Conservation (phyloP, 2,888 invertebrate genomes). For the Hyles lineata region DNA sequence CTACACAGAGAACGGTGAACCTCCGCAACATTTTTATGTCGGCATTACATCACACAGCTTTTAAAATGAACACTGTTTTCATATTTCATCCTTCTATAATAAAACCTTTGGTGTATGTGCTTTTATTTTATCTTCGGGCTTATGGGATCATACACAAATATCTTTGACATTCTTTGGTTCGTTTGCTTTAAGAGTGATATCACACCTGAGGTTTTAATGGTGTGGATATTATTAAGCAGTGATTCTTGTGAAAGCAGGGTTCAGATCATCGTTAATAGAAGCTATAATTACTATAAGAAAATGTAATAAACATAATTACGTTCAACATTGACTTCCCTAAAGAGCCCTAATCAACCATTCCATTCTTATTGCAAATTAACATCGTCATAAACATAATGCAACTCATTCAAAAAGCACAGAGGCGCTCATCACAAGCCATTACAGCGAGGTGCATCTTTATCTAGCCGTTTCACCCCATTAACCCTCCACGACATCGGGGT, state of each 20-base stretch:
- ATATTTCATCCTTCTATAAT: slow-evolving; percentile 1
- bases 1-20: neutral
- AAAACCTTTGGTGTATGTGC: neutral
- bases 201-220: too few species aligned
- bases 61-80: slow-evolving; percentile 11
- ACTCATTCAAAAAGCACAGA: slow-evolving; percentile 41
- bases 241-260: neutral
- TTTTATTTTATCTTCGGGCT: neutral
- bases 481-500: slow-evolving; percentile 44
- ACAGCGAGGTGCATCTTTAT: slow-evolving; percentile 50
- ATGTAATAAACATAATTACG: neutral
- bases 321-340: neutral
- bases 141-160: neutral
- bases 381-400: slow-evolving; percentile 33
- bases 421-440: slow-evolving; percentile 40
- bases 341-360: neutral
- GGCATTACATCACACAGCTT: slow-evolving; percentile 6
- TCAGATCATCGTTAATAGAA: neutral
- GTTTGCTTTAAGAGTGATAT: neutral
- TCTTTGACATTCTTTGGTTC: neutral
- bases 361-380: slow-evolving; percentile 13
- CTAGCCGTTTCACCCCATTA: slow-evolving; percentile 59
- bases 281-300: neutral
- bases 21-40: slow-evolving; percentile 11
- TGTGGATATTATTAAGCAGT: too few species aligned